Evolutionary conservation across 2,797 vertebrate genomes (phyloP), one percentile per base, ranked within the genome.

Genomic region (Danio choprae): DNA sequence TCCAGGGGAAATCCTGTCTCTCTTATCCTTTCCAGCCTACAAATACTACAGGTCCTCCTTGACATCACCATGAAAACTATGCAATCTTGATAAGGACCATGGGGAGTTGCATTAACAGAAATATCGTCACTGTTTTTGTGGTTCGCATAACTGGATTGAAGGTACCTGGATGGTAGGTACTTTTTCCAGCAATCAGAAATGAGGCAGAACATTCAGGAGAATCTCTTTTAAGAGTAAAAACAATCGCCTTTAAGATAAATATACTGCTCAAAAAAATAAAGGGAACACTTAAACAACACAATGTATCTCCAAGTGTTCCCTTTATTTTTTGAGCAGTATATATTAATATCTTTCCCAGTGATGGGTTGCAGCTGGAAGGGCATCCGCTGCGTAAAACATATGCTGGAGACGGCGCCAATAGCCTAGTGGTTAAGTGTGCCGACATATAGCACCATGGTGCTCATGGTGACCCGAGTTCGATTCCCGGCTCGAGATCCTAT

Each of bases 1-100:
- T 88, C 6, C n/a, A 44, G 53, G 74, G 79, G 77, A 88, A 81
- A 84, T 83, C 80, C 79, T 70, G 56, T 50, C 56, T 9, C 77
- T 43, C 46, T 79, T 53, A 51, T 71, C 58, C 56, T 71, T 70
- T 53, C 36, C 78, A 74, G 36, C 63, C 55, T 59, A 40, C 60
- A 83, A 79, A 83, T 78, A 60, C 44, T 41, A 60, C 68, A 63
- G 46, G 40, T 83, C 55, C 62, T 79, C 55, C 38, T 85, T 43
- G 50, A 79, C 76, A 81, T 63, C 68, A 79, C 50, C 41, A 51
- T 65, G 58, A 71, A 71, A 53, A 79, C 77, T 62, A 51, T 71
- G 75, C 58, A 64, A 80, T 87, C 77, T 74, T 78, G 81, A 83
- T 81, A 85, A 83, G 79, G 22, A 36, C 29, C 5, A 43, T 20